Evolutionary conservation across 2,888 invertebrate species (phyloP).

Genomic region (Dexiosoma caninum): DNA sequence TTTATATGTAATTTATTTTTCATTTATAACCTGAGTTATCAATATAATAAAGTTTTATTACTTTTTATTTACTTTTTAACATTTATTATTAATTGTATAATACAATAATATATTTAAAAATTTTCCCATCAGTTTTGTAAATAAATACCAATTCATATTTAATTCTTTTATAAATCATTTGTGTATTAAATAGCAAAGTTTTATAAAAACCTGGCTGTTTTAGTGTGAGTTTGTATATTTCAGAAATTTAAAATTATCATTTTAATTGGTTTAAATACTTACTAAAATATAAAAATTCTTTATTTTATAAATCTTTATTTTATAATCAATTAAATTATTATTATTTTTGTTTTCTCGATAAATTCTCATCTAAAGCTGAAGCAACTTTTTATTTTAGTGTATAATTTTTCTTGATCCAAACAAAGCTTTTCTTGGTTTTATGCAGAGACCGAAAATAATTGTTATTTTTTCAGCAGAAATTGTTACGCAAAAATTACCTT

Average conservation of each 20-base stretch:
- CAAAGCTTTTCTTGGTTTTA: slow-evolving; percentile 61
- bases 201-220: slow-evolving; percentile 56
- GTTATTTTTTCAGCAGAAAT: too few species aligned
- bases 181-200: slow-evolving; percentile 41
- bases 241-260: slow-evolving; percentile 11
- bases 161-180: neutral
- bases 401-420: slow-evolving; percentile 59
- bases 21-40: slow-evolving; percentile 62
- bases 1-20: slow-evolving; percentile 28
- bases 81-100: slow-evolving; percentile 33
- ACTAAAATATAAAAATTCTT: slow-evolving; percentile 58
- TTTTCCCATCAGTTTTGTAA: neutral
- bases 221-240: neutral
- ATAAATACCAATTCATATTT: slow-evolving; percentile 22
- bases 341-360: slow-evolving; percentile 42
- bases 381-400: slow-evolving; percentile 54
- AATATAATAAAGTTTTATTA: slow-evolving; percentile 39
- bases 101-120: slow-evolving; percentile 44
- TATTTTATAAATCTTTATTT: slow-evolving; percentile 6
- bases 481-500: too few species aligned
- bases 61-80: slow-evolving; percentile 12
- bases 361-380: slow-evolving; percentile 65
- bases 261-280: slow-evolving; percentile 39
- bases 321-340: too few species aligned
- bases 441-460: too few species aligned